Evolutionary conservation across 64 coral and sea anemone genomes (phyloP).

Genomic region (Pocillopora damicornis): DNA sequence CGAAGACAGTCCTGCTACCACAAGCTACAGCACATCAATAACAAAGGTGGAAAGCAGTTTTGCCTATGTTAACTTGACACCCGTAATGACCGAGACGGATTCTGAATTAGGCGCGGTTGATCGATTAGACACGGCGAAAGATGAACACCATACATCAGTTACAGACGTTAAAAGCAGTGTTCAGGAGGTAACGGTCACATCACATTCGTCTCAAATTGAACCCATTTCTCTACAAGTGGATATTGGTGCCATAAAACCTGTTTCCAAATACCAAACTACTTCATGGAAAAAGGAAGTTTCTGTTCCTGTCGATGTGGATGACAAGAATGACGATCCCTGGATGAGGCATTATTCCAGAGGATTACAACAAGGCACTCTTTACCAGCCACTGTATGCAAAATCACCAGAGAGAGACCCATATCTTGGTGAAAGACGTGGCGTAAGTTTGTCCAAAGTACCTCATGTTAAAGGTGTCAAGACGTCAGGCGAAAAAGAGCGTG

Average conservation of each 20-base stretch:
- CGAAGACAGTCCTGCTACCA: too few relatives aligned
- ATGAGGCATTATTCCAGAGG: conserved; percentile 41
- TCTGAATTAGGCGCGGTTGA: too few relatives aligned
- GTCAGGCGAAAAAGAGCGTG: not conserved
- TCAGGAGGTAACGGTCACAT: not conserved
- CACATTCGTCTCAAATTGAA: not conserved
- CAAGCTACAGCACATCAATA: too few relatives aligned
- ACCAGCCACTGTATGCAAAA: not conserved
- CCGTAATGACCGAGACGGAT: too few relatives aligned
- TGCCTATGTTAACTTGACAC: too few relatives aligned
- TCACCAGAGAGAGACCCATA: not conserved
- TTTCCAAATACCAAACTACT: not conserved
- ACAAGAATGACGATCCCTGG: conserved; percentile 21
- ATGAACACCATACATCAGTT: not conserved
- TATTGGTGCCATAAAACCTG: not conserved
- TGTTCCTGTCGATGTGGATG: not conserved
- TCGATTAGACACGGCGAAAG: too few relatives aligned
- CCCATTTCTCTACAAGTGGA: not conserved
- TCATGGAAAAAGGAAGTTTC: not conserved
- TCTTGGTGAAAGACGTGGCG: not conserved
- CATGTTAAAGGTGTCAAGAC: conserved; percentile 22
- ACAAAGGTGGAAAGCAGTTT: too few relatives aligned
- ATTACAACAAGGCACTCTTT: conserved; percentile 2
- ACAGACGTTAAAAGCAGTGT: not conserved
- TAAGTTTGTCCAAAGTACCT: conserved; percentile 30